These are phyloP conservation scores for Amphiprion clarkii DNA, from an alignment of 2,797 vertebrate genomes.

Conservation along the genomic window DNA sequence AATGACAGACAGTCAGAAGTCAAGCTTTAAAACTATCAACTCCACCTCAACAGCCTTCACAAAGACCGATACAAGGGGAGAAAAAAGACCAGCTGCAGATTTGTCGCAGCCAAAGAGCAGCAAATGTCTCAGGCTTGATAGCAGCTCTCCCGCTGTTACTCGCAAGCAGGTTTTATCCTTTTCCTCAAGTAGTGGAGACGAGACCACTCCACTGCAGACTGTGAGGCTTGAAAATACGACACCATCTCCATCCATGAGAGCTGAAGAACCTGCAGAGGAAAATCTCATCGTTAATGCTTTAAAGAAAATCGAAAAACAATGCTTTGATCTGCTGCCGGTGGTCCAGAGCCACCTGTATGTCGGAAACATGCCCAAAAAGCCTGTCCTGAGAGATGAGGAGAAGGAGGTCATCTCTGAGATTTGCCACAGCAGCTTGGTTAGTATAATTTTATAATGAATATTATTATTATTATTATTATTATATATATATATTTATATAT, in stretches of 20 bases:
- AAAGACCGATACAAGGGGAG: constrained; percentile 84
- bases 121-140: constrained; percentile 88
- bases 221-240: neutral
- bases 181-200: constrained; percentile 39
- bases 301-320: constrained; percentile 85
- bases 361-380: constrained; percentile 89
- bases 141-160: constrained; percentile 57
- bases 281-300: constrained; percentile 54
- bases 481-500: no score
- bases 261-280: constrained; percentile 20
- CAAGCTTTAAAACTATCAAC: constrained; percentile 90
- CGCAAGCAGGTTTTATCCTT: constrained; percentile 2
- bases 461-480: no score
- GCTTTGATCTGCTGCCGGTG: constrained; percentile 93
- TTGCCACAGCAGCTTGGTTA: constrained; percentile 85
- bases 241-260: neutral
- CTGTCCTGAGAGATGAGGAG: constrained; percentile 93
- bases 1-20: constrained; percentile 79
- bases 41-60: constrained; percentile 93
- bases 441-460: constrained; percentile 41
- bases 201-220: constrained; percentile 17
- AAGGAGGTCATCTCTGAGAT: constrained; percentile 91
- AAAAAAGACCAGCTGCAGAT: constrained; percentile 76
- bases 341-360: constrained; percentile 89
- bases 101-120: constrained; percentile 82